Evolutionary conservation across 2,797 vertebrate species (phyloP).

Genomic region (Spea hammondii): DNA sequence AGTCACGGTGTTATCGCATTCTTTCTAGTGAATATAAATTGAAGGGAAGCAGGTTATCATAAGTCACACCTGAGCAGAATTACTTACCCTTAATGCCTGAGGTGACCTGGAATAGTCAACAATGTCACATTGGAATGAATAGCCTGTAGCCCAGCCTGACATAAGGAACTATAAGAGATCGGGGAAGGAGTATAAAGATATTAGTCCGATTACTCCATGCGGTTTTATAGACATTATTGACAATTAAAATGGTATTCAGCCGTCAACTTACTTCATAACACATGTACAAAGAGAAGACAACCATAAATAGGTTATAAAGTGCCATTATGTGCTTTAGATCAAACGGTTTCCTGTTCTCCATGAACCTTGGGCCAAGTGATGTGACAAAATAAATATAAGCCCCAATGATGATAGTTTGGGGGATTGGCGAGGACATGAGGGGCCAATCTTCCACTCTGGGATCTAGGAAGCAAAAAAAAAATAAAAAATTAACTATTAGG

Average conservation of each 20-base stretch:
- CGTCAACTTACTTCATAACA: conserved; percentile 83
- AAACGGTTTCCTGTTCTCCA: conserved; percentile 93
- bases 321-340: conserved; percentile 83
- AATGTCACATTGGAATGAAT: conserved; percentile 85
- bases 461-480: conserved; percentile 68
- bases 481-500: neutral
- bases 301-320: conserved; percentile 87
- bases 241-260: neutral
- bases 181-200: conserved; percentile 22
- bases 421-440: conserved; percentile 89
- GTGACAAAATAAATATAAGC: conserved; percentile 88
- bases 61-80: conserved; percentile 14
- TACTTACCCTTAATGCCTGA: conserved; percentile 85
- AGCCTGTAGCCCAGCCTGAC: conserved; percentile 96
- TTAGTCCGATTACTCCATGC: neutral
- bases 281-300: conserved; percentile 90
- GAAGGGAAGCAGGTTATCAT: conserved; percentile 20
- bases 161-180: conserved; percentile 82
- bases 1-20: neutral
- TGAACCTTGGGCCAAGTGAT: conserved; percentile 85
- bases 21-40: neutral
- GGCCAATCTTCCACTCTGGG: conserved; percentile 80
- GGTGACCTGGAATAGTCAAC: conserved; percentile 89
- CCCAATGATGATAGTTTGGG: conserved; percentile 80
- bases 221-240: too few relatives aligned